Evolutionary conservation across 2,888 invertebrate genomes (phyloP), one percentile per base, ranked within the genome.

Genomic region (Agonopterix alstromeriana): DNA sequence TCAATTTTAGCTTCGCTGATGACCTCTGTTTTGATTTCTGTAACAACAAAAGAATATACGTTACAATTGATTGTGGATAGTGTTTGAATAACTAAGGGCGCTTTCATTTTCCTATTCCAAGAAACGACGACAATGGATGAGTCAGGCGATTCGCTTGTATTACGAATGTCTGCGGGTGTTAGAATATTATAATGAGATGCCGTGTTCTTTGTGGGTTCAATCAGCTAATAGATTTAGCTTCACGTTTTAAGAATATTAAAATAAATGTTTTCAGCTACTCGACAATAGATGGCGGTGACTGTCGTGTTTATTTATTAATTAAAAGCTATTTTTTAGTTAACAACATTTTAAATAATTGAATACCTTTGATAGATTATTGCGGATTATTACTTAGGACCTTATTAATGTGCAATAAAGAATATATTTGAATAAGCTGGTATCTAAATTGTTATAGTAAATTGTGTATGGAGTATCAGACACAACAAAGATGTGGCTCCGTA

Each of bases 121-220:
- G 87, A 87, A 86, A 85, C 77, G 67, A 63, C 71, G 74, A 87
- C 86, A 87, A 87, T 87, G 76, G 86, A 68, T 87, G 85, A 87
- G 73, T 86, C 85, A 85, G 74, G 63, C 70, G 68, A 76, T 77
- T 82, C 77, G 73, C 68, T 78, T 69, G 70, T 71, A 67, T 61
- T 67, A 65, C 63, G 65, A 70, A 69, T 65, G 64, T 63, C 12
- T 65, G 10, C 56, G 57, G 69, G 67, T 71, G 76, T 74, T 73
- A 75, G 70, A 75, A 76, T 77, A 75, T 76, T 77, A 52, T 73
- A 76, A 78, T 73, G 68, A 74, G 73, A 77, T 78, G 67, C 67
- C 65, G 65, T 57, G 56, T 61, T 68, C 67, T 65, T 67, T 70
- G 77, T 73, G 60, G 65, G 55, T 56, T 60, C 70, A 78, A 83